phyloP scores from a whole-genome alignment of 1,140 invertebrate species.

The Hyles vespertilio region DNA sequence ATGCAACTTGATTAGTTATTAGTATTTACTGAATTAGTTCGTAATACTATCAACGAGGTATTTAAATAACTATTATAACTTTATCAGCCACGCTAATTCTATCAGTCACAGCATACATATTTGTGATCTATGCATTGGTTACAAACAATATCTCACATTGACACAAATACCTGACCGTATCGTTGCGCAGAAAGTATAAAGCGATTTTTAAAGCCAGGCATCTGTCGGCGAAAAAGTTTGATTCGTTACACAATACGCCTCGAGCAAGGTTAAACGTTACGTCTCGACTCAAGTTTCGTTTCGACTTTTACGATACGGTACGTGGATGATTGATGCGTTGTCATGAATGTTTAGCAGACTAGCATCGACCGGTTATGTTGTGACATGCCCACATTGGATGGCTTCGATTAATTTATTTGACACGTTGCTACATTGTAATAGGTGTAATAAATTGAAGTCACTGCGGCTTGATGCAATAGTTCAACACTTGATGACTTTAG shows the following conservation, averaged over 20 bases:
- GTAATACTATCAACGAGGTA: neutral
- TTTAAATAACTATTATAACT: no score
- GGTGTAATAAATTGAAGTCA: neutral
- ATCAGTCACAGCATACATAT: no score
- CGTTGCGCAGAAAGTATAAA: no score
- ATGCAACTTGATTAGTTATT: neutral
- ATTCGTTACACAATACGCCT: constrained; percentile 45
- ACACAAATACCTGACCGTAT: no score
- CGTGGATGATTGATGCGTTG: constrained; percentile 23
- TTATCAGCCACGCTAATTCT: no score
- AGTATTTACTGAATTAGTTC: neutral
- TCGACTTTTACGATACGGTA: constrained; percentile 34
- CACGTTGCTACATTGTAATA: neutral
- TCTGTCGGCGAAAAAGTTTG: constrained; percentile 11
- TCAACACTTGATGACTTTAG: neutral
- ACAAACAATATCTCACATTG: no score
- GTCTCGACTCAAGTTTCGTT: constrained; percentile 31
- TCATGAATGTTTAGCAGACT: constrained; percentile 7
- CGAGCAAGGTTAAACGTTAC: constrained; percentile 48
- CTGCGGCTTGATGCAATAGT: neutral
- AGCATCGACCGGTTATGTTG: constrained; percentile 12
- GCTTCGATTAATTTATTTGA: constrained; percentile 3
- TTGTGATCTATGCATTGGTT: no score
- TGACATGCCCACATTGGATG: constrained; percentile 13
- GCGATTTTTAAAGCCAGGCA: neutral